A percentile compares a stretch with the other conserved stretches of the same genome.
These are phyloP conservation scores for Artibeus jamaicensis DNA, from an alignment of 2,797 vertebrate genomes.

Conservation along the genomic window DNA sequence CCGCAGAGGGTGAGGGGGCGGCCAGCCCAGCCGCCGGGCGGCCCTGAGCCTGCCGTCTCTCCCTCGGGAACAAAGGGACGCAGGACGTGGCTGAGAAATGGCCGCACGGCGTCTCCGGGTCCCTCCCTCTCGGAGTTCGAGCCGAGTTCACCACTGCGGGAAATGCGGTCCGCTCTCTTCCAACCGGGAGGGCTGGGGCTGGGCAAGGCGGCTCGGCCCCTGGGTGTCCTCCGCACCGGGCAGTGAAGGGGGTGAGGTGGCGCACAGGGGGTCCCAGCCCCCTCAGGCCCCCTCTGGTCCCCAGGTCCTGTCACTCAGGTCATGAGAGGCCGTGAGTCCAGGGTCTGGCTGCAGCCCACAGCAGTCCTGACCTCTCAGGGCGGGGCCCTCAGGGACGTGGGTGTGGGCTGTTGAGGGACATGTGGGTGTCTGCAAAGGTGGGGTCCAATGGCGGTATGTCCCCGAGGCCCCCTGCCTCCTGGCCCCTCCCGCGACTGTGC, in stretches of 20 bases:
- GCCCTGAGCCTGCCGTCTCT: not conserved
- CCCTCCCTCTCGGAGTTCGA: not conserved
- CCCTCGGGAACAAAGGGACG: not conserved
- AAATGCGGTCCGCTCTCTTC: accelerated
- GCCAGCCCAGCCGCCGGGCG: not conserved
- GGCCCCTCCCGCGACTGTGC: accelerated
- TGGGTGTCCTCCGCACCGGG: accelerated
- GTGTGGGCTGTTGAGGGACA: not conserved
- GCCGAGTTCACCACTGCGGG: not conserved
- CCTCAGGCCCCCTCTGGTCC: not conserved
- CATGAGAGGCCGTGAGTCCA: accelerated
- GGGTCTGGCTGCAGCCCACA: accelerated
- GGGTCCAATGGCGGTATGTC: too few relatives aligned
- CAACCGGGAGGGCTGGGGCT: not conserved
- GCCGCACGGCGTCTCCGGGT: accelerated
- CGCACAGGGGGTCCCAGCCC: accelerated
- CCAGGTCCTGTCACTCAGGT: not conserved
- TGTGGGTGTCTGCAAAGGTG: not conserved
- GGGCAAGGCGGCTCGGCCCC: accelerated
- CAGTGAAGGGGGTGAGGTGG: not conserved
- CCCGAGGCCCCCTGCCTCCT: accelerated
- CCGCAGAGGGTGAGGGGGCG: not conserved
- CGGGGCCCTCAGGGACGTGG: not conserved
- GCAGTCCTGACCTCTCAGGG: too few relatives aligned
- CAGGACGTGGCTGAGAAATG: not conserved